Percentiles rank a stretch among this genome's conserved stretches.
Evolutionary conservation across 2,888 invertebrate species (phyloP).

Genomic region (Cephus runcator): DNA sequence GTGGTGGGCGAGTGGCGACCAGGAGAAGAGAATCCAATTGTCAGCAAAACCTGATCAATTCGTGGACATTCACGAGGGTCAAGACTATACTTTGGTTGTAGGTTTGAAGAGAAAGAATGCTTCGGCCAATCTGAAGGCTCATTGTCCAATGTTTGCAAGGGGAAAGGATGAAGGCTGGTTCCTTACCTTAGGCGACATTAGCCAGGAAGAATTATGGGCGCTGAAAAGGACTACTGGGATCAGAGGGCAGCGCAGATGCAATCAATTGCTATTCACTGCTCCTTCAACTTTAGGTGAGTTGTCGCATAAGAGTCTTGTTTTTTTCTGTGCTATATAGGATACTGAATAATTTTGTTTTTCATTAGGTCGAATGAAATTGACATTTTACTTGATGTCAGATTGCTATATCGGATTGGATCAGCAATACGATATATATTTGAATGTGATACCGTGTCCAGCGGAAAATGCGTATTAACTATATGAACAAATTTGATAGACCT

Average conservation of each 20-base stretch:
- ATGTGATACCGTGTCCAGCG: conserved; percentile 49
- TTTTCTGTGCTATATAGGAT: not conserved
- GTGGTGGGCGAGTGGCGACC: conserved; percentile 18
- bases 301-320: not conserved
- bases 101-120: conserved; percentile 69
- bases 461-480: not conserved
- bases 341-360: conserved; percentile 38
- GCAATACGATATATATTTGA: conserved; percentile 74
- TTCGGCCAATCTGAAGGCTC: conserved; percentile 72
- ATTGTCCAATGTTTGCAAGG: conserved; percentile 89
- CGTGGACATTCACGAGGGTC: conserved; percentile 43
- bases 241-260: conserved; percentile 66
- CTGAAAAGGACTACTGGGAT: conserved; percentile 78
- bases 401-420: conserved; percentile 95
- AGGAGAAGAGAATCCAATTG: conserved; percentile 32
- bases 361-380: conserved; percentile 80
- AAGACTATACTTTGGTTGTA: conserved; percentile 78
- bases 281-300: conserved; percentile 58
- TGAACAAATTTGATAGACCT: not conserved
- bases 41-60: conserved; percentile 22
- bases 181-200: conserved; percentile 81
- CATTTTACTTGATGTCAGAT: conserved; percentile 90
- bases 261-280: conserved; percentile 72
- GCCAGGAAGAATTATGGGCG: conserved; percentile 79
- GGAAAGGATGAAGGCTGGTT: conserved; percentile 98